phyloP scores from a whole-genome alignment of 2,113 vertebrate genomes.

The Anseranas semipalmata region DNA sequence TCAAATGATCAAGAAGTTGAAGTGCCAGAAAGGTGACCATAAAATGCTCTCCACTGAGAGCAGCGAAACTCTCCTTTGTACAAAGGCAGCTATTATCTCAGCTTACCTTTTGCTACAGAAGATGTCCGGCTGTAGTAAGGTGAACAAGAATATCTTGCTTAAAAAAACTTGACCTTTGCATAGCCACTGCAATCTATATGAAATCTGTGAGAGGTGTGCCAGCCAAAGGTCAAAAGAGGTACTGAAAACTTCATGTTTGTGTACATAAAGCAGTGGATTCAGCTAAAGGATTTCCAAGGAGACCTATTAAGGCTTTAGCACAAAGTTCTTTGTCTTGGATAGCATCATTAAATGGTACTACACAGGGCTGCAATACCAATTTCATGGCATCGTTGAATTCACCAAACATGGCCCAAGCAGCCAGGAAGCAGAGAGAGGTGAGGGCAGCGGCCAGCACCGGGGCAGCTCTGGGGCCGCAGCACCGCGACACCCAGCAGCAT shows the following conservation, averaged over 20 bases:
- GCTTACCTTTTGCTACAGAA: neutral
- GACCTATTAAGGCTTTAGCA: neutral
- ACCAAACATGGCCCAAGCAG: neutral
- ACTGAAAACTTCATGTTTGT: neutral
- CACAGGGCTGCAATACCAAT: neutral
- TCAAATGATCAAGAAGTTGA: neutral
- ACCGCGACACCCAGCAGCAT: rapidly evolving
- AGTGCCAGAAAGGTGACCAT: neutral
- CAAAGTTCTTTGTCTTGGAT: neutral
- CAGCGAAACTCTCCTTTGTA: neutral
- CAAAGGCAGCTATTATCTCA: neutral
- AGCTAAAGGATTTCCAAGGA: neutral
- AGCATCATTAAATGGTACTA: neutral
- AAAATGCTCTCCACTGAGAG: neutral
- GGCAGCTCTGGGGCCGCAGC: neutral
- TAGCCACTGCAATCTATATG: neutral
- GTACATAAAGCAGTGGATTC: neutral
- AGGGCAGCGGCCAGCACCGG: neutral
- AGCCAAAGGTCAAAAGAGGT: neutral
- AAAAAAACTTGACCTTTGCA: neutral
- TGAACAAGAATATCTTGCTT: neutral
- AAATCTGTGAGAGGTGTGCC: neutral
- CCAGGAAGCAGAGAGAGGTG: neutral
- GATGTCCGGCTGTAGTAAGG: neutral
- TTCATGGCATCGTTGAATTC: neutral